phyloP scores from a whole-genome alignment of 2,888 invertebrate genomes.

The Hydrotaea cyrtoneurina region DNA sequence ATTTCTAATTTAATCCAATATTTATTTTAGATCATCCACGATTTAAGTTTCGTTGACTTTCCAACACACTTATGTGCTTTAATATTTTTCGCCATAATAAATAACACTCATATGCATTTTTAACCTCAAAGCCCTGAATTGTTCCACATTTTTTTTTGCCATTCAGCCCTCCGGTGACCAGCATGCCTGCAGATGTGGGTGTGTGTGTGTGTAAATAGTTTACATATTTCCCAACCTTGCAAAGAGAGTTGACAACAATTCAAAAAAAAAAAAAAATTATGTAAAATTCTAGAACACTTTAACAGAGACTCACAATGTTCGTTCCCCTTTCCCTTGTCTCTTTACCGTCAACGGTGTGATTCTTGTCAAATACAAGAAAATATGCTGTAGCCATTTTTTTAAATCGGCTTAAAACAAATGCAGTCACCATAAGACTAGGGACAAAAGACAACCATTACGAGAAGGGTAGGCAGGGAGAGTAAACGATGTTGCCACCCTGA shows the following conservation, averaged over 20 bases:
- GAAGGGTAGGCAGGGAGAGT: not conserved
- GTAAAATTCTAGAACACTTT: not conserved
- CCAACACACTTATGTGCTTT: no score
- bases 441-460: not conserved
- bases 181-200: no score
- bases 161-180: no score
- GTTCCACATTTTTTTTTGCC: no score
- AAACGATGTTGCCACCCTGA: constrained; percentile 21
- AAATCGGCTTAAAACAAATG: constrained; percentile 59
- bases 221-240: not conserved
- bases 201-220: not conserved
- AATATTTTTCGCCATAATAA: no score
- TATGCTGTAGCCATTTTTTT: constrained; percentile 60
- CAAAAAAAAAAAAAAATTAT: not conserved
- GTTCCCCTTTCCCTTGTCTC: not conserved
- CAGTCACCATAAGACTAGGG: not conserved
- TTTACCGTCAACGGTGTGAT: constrained; percentile 14
- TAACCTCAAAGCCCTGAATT: no score
- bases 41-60: no score
- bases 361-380: constrained; percentile 61
- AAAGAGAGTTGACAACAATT: not conserved
- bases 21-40: no score
- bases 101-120: no score
- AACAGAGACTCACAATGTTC: not conserved
- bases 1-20: no score